Percentiles rank a stretch among this genome's conserved stretches.
Conservation (phyloP, 92 coral and sea anemone genomes). For the Paramuricea clavata region DNA sequence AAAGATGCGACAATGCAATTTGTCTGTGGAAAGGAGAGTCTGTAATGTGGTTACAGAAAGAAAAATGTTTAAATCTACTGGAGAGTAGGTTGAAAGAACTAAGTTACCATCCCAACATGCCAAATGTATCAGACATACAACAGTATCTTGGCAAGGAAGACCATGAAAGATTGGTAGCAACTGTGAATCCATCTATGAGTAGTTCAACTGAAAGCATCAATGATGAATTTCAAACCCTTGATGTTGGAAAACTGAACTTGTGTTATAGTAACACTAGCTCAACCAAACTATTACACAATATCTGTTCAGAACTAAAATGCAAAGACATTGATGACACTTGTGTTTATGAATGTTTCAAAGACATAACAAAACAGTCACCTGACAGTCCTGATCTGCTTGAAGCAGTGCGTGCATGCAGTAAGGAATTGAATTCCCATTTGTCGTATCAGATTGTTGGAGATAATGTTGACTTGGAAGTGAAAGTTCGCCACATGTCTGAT, state of each 20-base stretch:
- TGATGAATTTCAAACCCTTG: conserved; percentile 23
- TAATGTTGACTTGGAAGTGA: conserved; percentile 52
- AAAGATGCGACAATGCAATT: neutral
- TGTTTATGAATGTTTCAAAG: neutral
- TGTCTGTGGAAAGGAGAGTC: neutral
- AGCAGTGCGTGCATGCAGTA: neutral
- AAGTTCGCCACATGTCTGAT: conserved; percentile 51
- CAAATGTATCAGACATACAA: neutral
- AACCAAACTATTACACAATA: neutral
- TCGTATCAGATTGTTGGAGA: conserved; percentile 63
- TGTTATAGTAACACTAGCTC: neutral
- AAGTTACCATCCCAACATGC: neutral
- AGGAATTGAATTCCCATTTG: neutral
- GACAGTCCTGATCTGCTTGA: neutral
- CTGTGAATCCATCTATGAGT: neutral
- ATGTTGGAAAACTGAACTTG: conserved; percentile 21
- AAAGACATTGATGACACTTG: neutral
- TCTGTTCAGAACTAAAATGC: neutral
- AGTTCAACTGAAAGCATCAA: neutral
- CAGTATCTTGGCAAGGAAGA: neutral
- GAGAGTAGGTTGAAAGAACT: neutral
- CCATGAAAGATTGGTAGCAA: too few relatives aligned
- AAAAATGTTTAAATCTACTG: neutral
- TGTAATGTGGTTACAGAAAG: neutral
- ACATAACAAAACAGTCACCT: neutral